Evolutionary conservation across 2,113 vertebrate genomes (phyloP), one percentile per base, ranked within the genome.

Genomic region (Bombycilla garrulus): DNA sequence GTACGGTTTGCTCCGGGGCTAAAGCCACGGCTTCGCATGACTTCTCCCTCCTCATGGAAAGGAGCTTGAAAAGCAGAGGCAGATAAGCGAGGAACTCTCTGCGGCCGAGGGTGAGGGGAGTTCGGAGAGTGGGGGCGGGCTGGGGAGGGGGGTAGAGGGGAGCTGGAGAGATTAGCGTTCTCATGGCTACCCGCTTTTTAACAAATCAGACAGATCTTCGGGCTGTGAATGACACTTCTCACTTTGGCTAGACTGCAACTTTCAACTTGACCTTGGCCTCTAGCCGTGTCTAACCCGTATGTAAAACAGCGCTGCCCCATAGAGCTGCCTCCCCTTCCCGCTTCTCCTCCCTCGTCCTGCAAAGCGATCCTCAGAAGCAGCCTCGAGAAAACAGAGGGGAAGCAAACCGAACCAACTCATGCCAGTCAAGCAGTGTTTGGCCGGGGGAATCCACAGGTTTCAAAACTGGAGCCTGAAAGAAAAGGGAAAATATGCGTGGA

Each of bases 211-310:
- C 97, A 84, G 92, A 86, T 96, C 98, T 98, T 98, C 66, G 88
- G 97, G 70, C 92, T 74, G 92, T 97, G 98, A 98, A 97, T 97
- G 97, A 98, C 98, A 97, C 97, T 97, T 96, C 98, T 97, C 98
- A 97, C 90, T 89, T 96, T 98, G 98, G 98, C 98, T 97, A 98
- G 98, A 97, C 98, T 96, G 95, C 96, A 98, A 92, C 98, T 99
- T 99, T 99, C 98, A 99, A 99, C 99, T 99, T 99, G 99, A 99
- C 99, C 99, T 99, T 99, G 99, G 98, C 98, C 99, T 99, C 98
- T 92, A 98, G 98, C 97, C 97, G 96, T 60, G 98, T 98, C 98
- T 97, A 97, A 98, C 97, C 97, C 93, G 87, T 97, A 97, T 97
- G 97, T 98, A 98, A 98, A 98, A 98, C 88, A 90, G 93, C 91